These are phyloP conservation scores for Habroteleia sp. DNA, from an alignment of 2,888 invertebrate species.

Conservation along the genomic window DNA sequence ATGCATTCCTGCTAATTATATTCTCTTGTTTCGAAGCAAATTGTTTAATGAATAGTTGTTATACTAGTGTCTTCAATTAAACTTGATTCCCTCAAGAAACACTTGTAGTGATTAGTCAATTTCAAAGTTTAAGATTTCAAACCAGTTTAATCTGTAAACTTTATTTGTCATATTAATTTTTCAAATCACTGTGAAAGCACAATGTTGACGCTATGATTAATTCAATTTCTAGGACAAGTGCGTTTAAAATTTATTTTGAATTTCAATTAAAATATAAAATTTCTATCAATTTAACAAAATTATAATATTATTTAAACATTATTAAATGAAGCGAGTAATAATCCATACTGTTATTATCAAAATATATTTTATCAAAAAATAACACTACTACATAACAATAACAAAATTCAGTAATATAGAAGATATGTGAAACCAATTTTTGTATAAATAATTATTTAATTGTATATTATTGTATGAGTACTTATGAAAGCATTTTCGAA, in stretches of 20 bases:
- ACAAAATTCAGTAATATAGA: too few relatives aligned
- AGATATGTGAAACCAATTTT: too few relatives aligned
- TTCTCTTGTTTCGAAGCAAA: constrained; percentile 47
- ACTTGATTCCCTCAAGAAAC: constrained; percentile 54
- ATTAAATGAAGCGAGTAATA: too few relatives aligned
- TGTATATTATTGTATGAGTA: too few relatives aligned
- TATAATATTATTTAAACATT: too few relatives aligned
- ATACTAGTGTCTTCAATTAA: constrained; percentile 54
- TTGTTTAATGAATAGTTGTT: constrained; percentile 56
- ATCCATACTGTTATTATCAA: too few relatives aligned
- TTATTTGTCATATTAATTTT: constrained; percentile 52
- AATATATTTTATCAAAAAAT: too few relatives aligned
- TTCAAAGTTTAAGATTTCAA: constrained; percentile 57
- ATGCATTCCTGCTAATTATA: constrained; percentile 55
- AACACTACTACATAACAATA: too few relatives aligned
- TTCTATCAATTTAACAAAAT: too few relatives aligned
- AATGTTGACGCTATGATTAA: constrained; percentile 34
- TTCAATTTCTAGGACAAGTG: constrained; percentile 37
- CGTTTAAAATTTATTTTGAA: constrained; percentile 2
- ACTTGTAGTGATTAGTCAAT: constrained; percentile 59
- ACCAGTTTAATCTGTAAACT: constrained; percentile 57
- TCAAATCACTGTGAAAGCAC: constrained; percentile 41
- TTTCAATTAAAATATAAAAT: too few relatives aligned
- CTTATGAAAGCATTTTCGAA: too few relatives aligned
- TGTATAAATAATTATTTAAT: too few relatives aligned